Evolutionary conservation across 1,140 invertebrate genomes (phyloP).

Genomic region (Heliconius eleuchia): DNA sequence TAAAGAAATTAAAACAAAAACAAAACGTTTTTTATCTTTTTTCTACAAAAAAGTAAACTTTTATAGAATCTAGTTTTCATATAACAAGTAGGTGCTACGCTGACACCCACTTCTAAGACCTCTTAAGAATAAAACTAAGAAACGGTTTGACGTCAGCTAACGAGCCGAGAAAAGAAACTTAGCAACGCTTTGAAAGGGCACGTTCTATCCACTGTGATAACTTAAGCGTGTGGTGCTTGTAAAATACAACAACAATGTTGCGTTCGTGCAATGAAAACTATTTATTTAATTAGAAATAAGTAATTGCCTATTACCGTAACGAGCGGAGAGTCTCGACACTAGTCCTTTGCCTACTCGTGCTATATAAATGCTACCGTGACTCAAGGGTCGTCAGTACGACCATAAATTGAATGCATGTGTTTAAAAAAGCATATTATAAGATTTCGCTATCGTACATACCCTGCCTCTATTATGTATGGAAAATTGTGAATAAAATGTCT

Average conservation of each 20-base stretch:
- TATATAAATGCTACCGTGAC: too few relatives aligned
- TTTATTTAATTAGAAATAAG: background rate
- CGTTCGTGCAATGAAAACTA: too few relatives aligned
- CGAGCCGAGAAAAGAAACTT: background rate
- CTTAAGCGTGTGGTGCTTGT: background rate
- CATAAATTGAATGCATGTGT: too few relatives aligned
- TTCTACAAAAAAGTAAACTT: background rate
- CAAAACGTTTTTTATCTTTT: background rate
- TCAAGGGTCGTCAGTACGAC: too few relatives aligned
- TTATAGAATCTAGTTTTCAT: background rate
- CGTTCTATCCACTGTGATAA: background rate
- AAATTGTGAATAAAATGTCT: too few relatives aligned
- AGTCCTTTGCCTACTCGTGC: too few relatives aligned
- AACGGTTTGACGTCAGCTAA: background rate
- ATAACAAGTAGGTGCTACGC: background rate
- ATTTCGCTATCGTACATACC: too few relatives aligned
- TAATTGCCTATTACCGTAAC: background rate
- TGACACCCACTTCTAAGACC: constrained; percentile 2
- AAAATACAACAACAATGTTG: background rate
- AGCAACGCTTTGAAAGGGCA: background rate
- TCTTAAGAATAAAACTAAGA: constrained; percentile 9
- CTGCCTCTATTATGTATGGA: too few relatives aligned
- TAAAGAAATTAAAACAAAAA: background rate
- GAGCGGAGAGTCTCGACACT: background rate
- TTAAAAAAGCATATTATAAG: too few relatives aligned